Base-by-base conservation (phyloP, 2,113 vertebrate species). In the Fukomys damarensis region DNA sequence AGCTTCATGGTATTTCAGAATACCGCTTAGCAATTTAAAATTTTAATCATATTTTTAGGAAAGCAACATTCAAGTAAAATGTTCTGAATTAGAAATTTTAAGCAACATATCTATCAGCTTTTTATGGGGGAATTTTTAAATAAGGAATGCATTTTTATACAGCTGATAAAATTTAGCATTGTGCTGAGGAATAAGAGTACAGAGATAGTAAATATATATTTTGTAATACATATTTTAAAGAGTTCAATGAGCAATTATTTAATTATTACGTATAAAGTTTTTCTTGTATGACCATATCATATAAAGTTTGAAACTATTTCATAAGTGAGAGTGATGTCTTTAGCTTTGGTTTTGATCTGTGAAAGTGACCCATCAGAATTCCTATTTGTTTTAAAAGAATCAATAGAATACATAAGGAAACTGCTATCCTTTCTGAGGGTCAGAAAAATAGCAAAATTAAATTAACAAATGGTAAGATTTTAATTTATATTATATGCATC, bases 51-150 rank as follows among this genome's bases (percentile, higher is more conserved):
- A 63, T 66, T 81, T 92, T 97, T 82, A 96, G 24, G 56, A 83
- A 96, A 97, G 86, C 35, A 92, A 97, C 95, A 68, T 91, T 86
- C n/a, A 1, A 85, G 49, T 86, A 52, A 79, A 76, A n/a, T 82
- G 56, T 74, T 17, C 26, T 56, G 19, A 95, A 79, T 86, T 94
- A 63, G 30, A 13, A 89, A 22, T 90, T 95, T 92, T n/a, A 96
- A 94, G n/a, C 26, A 93, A 58, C 24, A 43, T 89, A 41, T 90
- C 32, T 86, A 11, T 49, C 56, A 76, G 10, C 2, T 54, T 95
- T 89, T 93, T 84, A 61, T 58, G 19, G 7, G 65, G 52, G 24
- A 70, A 7, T 59, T 95, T 92, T 79, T 22, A 91, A 61, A 85
- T 85, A 92, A 96, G 46, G 68, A 94, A 61, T 88, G 28, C 46